Conservation (phyloP, 2,113 vertebrate genomes). For the Planiliza haematocheilus region DNA sequence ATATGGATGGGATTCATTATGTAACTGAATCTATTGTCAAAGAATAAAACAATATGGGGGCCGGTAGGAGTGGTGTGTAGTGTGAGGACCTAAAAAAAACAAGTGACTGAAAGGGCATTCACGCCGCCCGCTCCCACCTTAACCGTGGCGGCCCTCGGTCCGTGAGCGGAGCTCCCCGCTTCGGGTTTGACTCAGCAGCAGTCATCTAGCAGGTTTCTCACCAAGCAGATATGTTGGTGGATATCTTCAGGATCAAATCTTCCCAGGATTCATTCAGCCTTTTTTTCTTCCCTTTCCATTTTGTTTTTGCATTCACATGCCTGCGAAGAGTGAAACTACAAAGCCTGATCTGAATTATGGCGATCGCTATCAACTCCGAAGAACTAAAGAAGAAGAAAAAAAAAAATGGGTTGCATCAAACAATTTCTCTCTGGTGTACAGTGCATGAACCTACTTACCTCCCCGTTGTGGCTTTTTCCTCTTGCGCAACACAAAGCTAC, state of each 20-base stretch:
- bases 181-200: constrained; percentile 25
- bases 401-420: constrained; percentile 26
- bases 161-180: constrained; percentile 25
- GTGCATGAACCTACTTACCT: constrained; percentile 19
- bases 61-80: constrained; percentile 57
- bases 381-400: constrained; percentile 26
- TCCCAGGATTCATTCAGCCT: constrained; percentile 39
- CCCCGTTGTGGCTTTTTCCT: constrained; percentile 10
- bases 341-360: constrained; percentile 31
- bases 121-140: constrained; percentile 31
- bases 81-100: constrained; percentile 44
- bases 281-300: constrained; percentile 8
- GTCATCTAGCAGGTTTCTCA: constrained; percentile 37
- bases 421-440: constrained; percentile 16
- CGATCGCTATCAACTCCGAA: constrained; percentile 8
- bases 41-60: constrained; percentile 73
- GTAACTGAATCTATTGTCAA: constrained; percentile 83
- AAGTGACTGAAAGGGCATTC: constrained; percentile 31
- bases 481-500: constrained; percentile 15
- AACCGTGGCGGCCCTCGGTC: constrained; percentile 28
- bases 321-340: constrained; percentile 21
- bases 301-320: constrained; percentile 16
- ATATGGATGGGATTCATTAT: constrained; percentile 82
- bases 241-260: constrained; percentile 19
- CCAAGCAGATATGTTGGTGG: constrained; percentile 27